These are phyloP conservation scores for Netelia melanura DNA, from an alignment of 2,888 invertebrate genomes.

Conservation along the genomic window DNA sequence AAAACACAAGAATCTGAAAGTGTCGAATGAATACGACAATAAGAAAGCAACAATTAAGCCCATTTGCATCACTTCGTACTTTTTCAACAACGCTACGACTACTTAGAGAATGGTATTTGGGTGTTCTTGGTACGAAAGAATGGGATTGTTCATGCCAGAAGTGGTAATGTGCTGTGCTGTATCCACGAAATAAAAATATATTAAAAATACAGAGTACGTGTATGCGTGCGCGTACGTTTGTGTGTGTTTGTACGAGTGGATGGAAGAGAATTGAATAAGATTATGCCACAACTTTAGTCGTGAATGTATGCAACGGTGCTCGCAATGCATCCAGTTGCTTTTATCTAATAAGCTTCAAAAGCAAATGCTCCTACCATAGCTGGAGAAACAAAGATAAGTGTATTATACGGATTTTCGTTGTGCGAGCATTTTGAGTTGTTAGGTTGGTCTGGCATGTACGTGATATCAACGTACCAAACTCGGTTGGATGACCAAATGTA, in stretches of 20 bases:
- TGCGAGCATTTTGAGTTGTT: constrained; percentile 61
- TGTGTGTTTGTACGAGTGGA: not conserved
- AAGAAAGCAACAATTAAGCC: no score
- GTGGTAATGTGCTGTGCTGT: no score
- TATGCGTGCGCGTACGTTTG: not conserved
- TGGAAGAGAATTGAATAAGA: constrained; percentile 52
- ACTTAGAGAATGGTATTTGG: no score
- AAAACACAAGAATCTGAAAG: no score
- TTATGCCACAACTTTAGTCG: constrained; percentile 62
- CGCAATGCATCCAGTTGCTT: constrained; percentile 69
- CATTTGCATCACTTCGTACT: no score
- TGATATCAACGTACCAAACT: constrained; percentile 53
- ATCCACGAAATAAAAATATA: not conserved
- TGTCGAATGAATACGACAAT: no score
- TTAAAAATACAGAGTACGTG: constrained; percentile 8
- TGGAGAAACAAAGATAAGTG: constrained; percentile 82
- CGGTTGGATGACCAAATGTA: constrained; percentile 21
- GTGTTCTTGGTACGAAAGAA: no score
- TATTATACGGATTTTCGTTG: constrained; percentile 80
- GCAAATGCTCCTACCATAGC: constrained; percentile 76
- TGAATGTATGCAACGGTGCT: constrained; percentile 42
- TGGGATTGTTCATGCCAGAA: no score
- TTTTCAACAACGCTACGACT: no score
- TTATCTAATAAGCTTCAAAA: constrained; percentile 81
- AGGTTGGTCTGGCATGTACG: constrained; percentile 32